Conservation (phyloP, 2,113 vertebrate species). For the Falcunculus frontatus region DNA sequence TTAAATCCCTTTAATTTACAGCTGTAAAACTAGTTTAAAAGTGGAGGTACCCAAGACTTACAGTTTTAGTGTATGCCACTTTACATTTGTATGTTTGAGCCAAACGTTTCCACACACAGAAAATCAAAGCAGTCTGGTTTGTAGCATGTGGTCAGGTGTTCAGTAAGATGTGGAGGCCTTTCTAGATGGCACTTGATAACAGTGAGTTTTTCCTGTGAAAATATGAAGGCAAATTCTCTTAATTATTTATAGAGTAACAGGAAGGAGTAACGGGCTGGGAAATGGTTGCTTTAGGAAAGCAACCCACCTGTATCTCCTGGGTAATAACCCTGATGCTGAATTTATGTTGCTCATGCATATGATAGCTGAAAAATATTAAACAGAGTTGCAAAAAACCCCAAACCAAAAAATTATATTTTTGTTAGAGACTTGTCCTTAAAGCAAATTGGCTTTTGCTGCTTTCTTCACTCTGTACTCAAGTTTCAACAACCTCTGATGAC, state of each 20-base stretch:
- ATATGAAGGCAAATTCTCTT: not conserved
- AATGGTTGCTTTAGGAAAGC: conserved; percentile 7
- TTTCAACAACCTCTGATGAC: not conserved
- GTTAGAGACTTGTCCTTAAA: not conserved
- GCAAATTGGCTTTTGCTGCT: not conserved
- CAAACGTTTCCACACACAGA: conserved; percentile 4
- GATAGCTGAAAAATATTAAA: not conserved
- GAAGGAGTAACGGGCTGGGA: conserved; percentile 18
- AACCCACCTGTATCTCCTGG: not conserved
- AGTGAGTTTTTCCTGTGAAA: conserved; percentile 20
- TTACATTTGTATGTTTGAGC: conserved; percentile 21
- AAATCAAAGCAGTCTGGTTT: conserved; percentile 16
- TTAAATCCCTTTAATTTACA: conserved; percentile 54
- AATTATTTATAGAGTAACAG: conserved; percentile 46
- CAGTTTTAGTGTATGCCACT: not conserved
- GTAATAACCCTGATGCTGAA: not conserved
- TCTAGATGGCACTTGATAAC: conserved; percentile 11
- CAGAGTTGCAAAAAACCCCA: not conserved
- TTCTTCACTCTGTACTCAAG: not conserved
- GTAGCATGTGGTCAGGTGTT: not conserved
- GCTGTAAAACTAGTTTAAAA: conserved; percentile 48
- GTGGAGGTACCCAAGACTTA: conserved; percentile 21
- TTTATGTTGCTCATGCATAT: not conserved
- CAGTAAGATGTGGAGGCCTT: conserved; percentile 12
- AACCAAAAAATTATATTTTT: not conserved